Conservation (phyloP, 92 coral and sea anemone genomes). For the Nematostella vectensis region DNA sequence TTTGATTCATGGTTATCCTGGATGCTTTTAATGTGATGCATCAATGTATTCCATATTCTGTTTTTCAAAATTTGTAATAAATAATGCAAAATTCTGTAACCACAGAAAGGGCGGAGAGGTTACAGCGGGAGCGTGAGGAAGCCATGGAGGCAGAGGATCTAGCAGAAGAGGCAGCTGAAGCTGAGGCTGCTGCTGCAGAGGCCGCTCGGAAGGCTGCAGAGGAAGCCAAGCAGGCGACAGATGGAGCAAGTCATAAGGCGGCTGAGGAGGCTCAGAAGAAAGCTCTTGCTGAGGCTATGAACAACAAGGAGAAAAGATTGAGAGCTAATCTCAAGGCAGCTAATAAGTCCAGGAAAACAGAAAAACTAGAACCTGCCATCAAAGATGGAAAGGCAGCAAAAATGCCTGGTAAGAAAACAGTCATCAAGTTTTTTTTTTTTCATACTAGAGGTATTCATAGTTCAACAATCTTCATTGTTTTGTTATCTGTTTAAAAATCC, state of each 20-base stretch:
- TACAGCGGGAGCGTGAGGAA: slow-evolving; percentile 72
- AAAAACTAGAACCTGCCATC: slow-evolving; percentile 71
- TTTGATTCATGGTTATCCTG: too few species aligned
- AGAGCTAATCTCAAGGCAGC: slow-evolving; percentile 92
- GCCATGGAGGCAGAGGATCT: slow-evolving; percentile 96
- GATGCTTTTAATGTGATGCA: too few species aligned
- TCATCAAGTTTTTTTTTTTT: too few species aligned
- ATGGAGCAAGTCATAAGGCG: slow-evolving; percentile 83
- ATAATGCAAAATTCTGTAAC: too few species aligned
- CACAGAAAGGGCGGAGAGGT: slow-evolving; percentile 84
- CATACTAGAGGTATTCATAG: background rate
- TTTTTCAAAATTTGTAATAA: too few species aligned
- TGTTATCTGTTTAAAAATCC: background rate
- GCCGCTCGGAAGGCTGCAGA: slow-evolving; percentile 90
- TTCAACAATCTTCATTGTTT: background rate
- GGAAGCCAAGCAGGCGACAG: slow-evolving; percentile 74
- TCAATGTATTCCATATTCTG: too few species aligned
- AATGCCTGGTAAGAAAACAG: slow-evolving; percentile 73
- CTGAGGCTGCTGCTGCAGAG: slow-evolving; percentile 90
- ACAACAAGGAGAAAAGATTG: slow-evolving; percentile 86
- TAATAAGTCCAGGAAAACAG: slow-evolving; percentile 72
- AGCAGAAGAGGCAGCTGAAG: slow-evolving; percentile 95
- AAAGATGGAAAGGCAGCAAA: slow-evolving; percentile 85
- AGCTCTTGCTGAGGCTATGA: slow-evolving; percentile 89
- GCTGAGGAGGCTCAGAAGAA: slow-evolving; percentile 98